Conservation (phyloP, 2,888 invertebrate species). For the Pelosia muscerda region DNA sequence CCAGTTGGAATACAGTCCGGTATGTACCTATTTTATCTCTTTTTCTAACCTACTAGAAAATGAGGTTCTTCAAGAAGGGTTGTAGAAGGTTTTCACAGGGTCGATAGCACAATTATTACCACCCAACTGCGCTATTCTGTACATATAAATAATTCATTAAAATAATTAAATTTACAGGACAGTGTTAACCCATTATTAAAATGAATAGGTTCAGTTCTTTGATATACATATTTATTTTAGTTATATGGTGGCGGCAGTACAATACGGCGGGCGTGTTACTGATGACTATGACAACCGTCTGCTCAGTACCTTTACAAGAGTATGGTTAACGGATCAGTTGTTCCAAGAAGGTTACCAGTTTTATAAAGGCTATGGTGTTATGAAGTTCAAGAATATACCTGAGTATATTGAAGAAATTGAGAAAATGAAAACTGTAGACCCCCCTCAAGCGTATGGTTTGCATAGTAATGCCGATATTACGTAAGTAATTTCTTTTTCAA, state of each 20-base stretch:
- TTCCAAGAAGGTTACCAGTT: constrained; percentile 92
- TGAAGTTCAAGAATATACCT: constrained; percentile 89
- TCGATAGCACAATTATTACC: background rate
- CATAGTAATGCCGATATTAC: constrained; percentile 97
- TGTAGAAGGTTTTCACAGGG: too few relatives aligned
- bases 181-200: background rate
- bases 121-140: background rate
- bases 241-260: constrained; percentile 96
- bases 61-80: too few relatives aligned
- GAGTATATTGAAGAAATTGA: constrained; percentile 92
- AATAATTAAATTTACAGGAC: too few relatives aligned
- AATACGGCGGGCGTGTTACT: constrained; percentile 96
- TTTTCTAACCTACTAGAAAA: background rate
- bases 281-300: constrained; percentile 95
- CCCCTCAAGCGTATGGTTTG: constrained; percentile 95
- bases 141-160: too few relatives aligned
- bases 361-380: constrained; percentile 92
- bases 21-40: constrained; percentile 54
- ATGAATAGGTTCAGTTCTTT: too few relatives aligned
- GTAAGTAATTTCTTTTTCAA: constrained; percentile 70
- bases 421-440: constrained; percentile 91
- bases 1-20: constrained; percentile 93
- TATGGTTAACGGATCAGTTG: constrained; percentile 92
- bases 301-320: constrained; percentile 91
- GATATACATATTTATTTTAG: constrained; percentile 64